Conservation (phyloP, 2,113 vertebrate species). For the Sphyrna mokarran region DNA sequence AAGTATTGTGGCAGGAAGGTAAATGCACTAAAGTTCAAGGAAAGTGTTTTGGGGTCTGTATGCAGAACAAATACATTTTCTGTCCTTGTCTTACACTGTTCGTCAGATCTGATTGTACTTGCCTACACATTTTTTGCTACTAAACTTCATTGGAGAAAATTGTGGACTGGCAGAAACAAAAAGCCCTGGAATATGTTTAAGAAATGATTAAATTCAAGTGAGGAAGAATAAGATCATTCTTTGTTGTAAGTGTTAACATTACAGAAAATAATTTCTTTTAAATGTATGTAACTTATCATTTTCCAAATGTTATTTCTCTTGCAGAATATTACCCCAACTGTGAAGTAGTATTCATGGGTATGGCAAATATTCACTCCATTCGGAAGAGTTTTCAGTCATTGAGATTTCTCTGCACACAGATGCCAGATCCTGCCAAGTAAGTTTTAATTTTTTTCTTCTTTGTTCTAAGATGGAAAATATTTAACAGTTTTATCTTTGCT, state of each 20-base stretch:
- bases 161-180: not conserved
- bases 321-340: slow-evolving; percentile 97
- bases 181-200: not conserved
- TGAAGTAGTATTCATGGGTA: slow-evolving; percentile 97
- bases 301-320: slow-evolving; percentile 33
- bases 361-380: slow-evolving; percentile 98
- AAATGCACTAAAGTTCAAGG: not conserved
- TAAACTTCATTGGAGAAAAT: not conserved
- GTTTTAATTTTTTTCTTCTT: slow-evolving; percentile 42
- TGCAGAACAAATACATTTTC: not conserved
- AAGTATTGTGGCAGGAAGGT: not conserved
- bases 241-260: not conserved
- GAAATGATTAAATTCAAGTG: not conserved
- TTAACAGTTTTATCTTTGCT: not conserved
- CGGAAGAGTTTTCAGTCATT: slow-evolving; percentile 95
- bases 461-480: not conserved
- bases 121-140: not conserved
- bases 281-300: not conserved
- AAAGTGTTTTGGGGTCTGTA: not conserved
- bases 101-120: not conserved
- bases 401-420: slow-evolving; percentile 89
- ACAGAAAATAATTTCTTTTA: not conserved
- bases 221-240: not conserved
- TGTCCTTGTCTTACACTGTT: not conserved
- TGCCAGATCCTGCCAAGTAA: slow-evolving; percentile 96